phyloP scores from a whole-genome alignment of 2,797 vertebrate genomes.

The Sebastes paucispinis region DNA sequence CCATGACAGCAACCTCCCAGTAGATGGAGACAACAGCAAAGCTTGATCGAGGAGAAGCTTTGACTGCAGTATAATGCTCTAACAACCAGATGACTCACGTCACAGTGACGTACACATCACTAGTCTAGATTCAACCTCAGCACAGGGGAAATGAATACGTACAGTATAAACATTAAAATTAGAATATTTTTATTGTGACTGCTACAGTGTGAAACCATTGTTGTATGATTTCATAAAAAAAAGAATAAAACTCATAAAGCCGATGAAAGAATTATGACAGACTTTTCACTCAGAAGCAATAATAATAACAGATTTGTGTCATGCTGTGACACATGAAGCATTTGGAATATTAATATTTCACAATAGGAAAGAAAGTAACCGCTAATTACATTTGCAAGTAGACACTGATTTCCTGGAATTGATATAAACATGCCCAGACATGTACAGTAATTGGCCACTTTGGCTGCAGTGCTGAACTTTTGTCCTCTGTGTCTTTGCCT shows the following conservation, averaged over 20 bases:
- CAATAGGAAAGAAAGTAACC: neutral
- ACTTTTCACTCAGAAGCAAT: neutral
- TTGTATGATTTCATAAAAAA: neutral
- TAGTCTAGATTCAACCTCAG: neutral
- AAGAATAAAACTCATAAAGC: neutral
- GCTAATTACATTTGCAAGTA: conserved; percentile 40
- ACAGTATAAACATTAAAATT: neutral
- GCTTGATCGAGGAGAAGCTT: neutral
- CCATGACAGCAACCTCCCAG: conserved; percentile 18
- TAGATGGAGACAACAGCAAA: conserved; percentile 63
- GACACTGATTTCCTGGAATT: conserved; percentile 54
- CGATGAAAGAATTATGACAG: neutral
- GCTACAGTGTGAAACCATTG: neutral
- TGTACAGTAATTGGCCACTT: conserved; percentile 71
- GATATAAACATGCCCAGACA: conserved; percentile 71
- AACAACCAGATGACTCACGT: conserved; percentile 7
- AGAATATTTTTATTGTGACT: neutral
- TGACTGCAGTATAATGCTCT: neutral
- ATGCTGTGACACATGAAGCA: neutral
- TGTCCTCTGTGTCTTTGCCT: conserved; percentile 70
- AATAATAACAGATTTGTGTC: neutral
- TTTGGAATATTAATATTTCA: neutral
- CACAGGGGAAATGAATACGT: neutral
- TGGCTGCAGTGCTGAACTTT: conserved; percentile 70
- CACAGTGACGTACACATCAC: neutral